These are phyloP conservation scores for Trachelus stipa DNA, from an alignment of 2,888 invertebrate species.

Conservation along the genomic window DNA sequence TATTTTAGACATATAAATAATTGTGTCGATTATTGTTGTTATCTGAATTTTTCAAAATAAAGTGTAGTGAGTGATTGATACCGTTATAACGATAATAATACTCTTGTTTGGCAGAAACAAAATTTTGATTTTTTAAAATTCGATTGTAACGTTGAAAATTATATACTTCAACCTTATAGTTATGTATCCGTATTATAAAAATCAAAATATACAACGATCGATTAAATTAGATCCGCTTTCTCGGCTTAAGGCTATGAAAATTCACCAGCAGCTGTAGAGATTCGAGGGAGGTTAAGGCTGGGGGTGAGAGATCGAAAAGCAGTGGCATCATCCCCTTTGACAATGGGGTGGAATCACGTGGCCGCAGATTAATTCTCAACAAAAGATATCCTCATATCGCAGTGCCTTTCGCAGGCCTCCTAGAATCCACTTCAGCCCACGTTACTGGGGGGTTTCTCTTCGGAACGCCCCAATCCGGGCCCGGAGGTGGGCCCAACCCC, in stretches of 20 bases:
- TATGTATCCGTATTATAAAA: neutral
- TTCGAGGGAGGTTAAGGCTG: neutral
- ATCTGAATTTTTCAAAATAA: neutral
- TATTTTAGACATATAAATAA: neutral
- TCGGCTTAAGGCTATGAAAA: neutral
- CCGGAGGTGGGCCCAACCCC: slow-evolving; percentile 41
- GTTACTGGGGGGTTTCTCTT: slow-evolving; percentile 13
- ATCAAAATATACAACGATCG: neutral
- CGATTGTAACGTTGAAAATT: neutral
- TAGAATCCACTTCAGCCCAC: slow-evolving; percentile 37
- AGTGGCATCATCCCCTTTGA: neutral
- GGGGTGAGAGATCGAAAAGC: neutral
- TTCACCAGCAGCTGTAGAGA: neutral
- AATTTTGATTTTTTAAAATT: neutral
- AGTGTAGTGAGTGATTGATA: neutral
- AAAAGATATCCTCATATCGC: slow-evolving; percentile 34
- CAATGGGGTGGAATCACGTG: slow-evolving; percentile 16
- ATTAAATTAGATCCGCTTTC: neutral
- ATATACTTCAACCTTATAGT: neutral
- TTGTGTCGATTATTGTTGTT: neutral
- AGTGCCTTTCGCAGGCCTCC: slow-evolving; percentile 44
- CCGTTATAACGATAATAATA: neutral
- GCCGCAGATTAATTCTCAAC: slow-evolving; percentile 50
- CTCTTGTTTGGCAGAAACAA: neutral
- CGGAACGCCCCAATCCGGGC: slow-evolving; percentile 50